Conservation (phyloP, 2,888 invertebrate genomes). For the Mesochorus sp. region DNA sequence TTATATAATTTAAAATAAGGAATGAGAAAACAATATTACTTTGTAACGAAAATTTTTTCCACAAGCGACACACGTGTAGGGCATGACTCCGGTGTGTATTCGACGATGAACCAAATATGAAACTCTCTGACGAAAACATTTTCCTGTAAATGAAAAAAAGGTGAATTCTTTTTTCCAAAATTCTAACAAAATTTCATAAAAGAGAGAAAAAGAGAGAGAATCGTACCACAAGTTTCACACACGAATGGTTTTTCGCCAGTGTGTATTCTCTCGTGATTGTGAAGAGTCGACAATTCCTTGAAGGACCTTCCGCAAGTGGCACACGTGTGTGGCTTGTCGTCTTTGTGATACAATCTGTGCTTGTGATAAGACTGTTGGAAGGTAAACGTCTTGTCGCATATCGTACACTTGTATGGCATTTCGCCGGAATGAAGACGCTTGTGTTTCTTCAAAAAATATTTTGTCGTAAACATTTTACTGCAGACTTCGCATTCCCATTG, state of each 20-base stretch:
- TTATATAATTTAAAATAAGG: too few species aligned
- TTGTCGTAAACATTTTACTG: conserved; percentile 92
- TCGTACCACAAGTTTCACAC: conserved; percentile 93
- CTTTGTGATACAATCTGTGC: conserved; percentile 93
- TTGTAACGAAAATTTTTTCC: conserved; percentile 92
- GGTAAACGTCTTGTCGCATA: conserved; percentile 93
- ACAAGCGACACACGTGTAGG: conserved; percentile 91
- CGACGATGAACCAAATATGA: conserved; percentile 93
- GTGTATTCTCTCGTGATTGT: conserved; percentile 92
- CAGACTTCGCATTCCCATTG: conserved; percentile 95
- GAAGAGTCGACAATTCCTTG: conserved; percentile 93
- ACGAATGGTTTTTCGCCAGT: conserved; percentile 94
- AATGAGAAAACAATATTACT: conserved; percentile 79
- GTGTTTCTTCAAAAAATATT: conserved; percentile 94
- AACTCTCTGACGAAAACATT: conserved; percentile 93
- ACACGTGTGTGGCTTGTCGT: conserved; percentile 91
- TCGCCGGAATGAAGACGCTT: conserved; percentile 93
- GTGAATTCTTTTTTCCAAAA: neutral
- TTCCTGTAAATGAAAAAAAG: conserved; percentile 84
- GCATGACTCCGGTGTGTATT: conserved; percentile 93
- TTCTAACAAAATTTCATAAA: too few species aligned
- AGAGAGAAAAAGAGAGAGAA: too few species aligned
- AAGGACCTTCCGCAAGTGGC: conserved; percentile 91
- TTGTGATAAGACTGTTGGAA: conserved; percentile 96
- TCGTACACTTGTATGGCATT: conserved; percentile 92